phyloP scores from a whole-genome alignment of 2,888 invertebrate genomes.

The Lasioglossum villosulum region DNA sequence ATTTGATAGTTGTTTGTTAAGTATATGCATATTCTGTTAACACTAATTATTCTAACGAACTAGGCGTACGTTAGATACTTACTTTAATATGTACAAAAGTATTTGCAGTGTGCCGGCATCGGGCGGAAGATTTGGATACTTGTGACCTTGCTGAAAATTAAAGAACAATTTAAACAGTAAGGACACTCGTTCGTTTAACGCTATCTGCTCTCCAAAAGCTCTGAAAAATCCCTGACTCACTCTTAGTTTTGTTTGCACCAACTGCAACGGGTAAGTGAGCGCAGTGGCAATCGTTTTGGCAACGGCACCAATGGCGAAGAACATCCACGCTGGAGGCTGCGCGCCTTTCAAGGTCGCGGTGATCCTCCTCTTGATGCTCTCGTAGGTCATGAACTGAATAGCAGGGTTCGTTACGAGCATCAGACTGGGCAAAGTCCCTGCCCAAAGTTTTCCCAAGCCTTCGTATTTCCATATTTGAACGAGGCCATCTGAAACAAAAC shows the following conservation, averaged over 20 bases:
- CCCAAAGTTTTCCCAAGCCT: conserved; percentile 92
- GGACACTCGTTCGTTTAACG: background rate
- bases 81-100: conserved; percentile 88
- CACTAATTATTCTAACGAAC: background rate
- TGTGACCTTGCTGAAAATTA: conserved; percentile 83
- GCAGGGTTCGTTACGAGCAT: conserved; percentile 95
- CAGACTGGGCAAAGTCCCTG: conserved; percentile 93
- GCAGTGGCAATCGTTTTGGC: conserved; percentile 95
- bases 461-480: conserved; percentile 90
- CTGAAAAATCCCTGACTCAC: conserved; percentile 79
- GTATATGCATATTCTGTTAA: background rate
- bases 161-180: background rate
- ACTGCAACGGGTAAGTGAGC: conserved; percentile 95
- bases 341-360: conserved; percentile 84
- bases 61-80: conserved; percentile 61
- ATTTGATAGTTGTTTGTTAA: background rate
- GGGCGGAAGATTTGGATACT: conserved; percentile 82
- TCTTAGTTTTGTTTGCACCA: conserved; percentile 92
- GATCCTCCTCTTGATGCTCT: conserved; percentile 91
- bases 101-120: conserved; percentile 88
- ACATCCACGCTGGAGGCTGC: conserved; percentile 88
- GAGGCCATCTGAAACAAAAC: conserved; percentile 87
- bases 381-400: conserved; percentile 96
- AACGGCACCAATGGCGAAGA: conserved; percentile 90
- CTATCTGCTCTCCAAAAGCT: background rate